Conservation (phyloP, 2,797 vertebrate species). For the Acridotheres tristis region DNA sequence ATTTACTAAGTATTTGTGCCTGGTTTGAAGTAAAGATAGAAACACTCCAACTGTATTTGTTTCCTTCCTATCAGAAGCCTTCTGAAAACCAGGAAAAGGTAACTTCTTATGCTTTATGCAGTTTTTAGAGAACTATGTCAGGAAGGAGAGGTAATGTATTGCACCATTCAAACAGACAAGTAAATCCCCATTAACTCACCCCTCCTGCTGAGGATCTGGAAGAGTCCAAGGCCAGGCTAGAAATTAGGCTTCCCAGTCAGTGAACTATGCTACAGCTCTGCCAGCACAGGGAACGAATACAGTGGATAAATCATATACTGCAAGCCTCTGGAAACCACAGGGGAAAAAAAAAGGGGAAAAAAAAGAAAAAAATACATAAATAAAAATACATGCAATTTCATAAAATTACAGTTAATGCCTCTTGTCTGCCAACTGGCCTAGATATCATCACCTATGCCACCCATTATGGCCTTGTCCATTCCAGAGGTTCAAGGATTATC, state of each 20-base stretch:
- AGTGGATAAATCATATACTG: slow-evolving; percentile 42
- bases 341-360: rapidly evolving
- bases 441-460: not conserved
- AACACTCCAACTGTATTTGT: not conserved
- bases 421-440: not conserved
- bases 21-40: not conserved
- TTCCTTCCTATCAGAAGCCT: not conserved
- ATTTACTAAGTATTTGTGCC: not conserved
- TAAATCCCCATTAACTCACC: slow-evolving; percentile 50
- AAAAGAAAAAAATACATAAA: not conserved
- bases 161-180: slow-evolving; percentile 16
- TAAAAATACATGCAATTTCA: slow-evolving; percentile 32
- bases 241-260: slow-evolving; percentile 52
- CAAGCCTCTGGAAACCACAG: slow-evolving; percentile 57
- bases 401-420: slow-evolving; percentile 1
- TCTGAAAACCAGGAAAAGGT: not conserved
- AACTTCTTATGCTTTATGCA: not conserved
- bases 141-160: slow-evolving; percentile 13
- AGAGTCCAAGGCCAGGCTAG: slow-evolving; percentile 57
- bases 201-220: slow-evolving; percentile 57
- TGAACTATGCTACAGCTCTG: slow-evolving; percentile 59
- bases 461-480: not conserved
- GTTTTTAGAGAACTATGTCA: not conserved
- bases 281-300: slow-evolving; percentile 43
- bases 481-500: not conserved